Percentiles rank a stretch among this genome's conserved stretches.
Conservation (phyloP, 2,797 vertebrate genomes). For the Pelodytes ibericus region DNA sequence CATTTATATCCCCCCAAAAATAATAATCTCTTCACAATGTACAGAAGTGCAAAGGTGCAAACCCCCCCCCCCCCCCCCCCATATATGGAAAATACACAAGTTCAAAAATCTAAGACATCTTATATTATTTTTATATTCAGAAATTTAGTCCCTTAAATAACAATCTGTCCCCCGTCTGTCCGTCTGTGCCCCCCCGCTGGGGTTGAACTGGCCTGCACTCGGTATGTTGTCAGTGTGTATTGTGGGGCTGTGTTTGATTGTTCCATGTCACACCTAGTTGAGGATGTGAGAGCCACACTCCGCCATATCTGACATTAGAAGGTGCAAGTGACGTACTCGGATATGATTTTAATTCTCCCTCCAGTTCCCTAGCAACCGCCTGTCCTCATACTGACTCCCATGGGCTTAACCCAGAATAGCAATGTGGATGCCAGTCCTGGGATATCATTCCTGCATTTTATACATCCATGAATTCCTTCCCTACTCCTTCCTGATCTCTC, state of each 20-base stretch:
- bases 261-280: conserved; percentile 3
- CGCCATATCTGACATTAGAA: conserved; percentile 5
- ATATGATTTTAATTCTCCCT: conserved; percentile 33
- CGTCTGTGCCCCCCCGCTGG: neutral
- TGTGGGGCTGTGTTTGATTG: neutral
- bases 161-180: no score
- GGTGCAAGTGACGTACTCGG: conserved; percentile 24
- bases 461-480: neutral
- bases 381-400: conserved; percentile 34
- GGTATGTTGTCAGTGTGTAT: neutral
- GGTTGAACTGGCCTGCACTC: neutral
- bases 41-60: no score
- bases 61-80: no score
- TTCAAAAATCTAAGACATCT: no score
- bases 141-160: no score
- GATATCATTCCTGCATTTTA: conserved; percentile 22
- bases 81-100: no score
- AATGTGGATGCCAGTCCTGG: conserved; percentile 21
- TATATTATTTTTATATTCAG: no score
- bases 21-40: no score
- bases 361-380: conserved; percentile 47
- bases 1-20: no score
- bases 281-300: neutral
- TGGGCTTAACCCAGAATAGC: conserved; percentile 48
- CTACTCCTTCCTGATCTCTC: neutral